phyloP scores from a whole-genome alignment of 2,113 vertebrate genomes.

The Anolis carolinensis region DNA sequence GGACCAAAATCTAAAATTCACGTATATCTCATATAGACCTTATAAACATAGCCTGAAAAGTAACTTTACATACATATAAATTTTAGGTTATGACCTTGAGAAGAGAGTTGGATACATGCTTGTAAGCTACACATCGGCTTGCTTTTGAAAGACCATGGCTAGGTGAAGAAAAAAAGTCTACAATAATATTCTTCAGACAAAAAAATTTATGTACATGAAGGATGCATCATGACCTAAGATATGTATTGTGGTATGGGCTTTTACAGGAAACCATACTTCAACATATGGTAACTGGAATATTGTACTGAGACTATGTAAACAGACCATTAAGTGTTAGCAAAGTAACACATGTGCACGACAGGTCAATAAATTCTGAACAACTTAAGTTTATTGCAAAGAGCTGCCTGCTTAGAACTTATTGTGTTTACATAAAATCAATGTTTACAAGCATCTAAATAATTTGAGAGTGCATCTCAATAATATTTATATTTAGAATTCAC shows the following conservation, averaged over 20 bases:
- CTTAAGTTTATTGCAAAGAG: conserved; percentile 71
- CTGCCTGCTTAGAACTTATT: conserved; percentile 61
- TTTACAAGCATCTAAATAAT: conserved; percentile 81
- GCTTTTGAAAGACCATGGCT: background rate
- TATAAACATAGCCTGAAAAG: too few relatives aligned
- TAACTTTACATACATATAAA: background rate
- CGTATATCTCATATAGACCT: too few relatives aligned
- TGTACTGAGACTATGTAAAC: conserved; percentile 79
- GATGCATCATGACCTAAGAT: background rate
- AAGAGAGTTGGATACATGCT: background rate
- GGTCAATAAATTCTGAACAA: conserved; percentile 81
- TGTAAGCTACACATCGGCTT: background rate
- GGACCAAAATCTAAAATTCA: too few relatives aligned
- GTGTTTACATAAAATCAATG: conserved; percentile 84
- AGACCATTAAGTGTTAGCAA: conserved; percentile 82
- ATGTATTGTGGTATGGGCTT: background rate
- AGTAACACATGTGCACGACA: conserved; percentile 80
- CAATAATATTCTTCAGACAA: background rate
- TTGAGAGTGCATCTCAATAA: conserved; percentile 64
- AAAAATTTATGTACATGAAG: background rate
- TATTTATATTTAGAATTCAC: conserved; percentile 59
- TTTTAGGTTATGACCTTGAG: background rate
- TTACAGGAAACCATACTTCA: conserved; percentile 34
- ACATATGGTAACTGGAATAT: conserved; percentile 67
- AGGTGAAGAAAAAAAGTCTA: background rate